Evolutionary conservation across 1,140 invertebrate genomes (phyloP).

Genomic region (Penaeus indicus): DNA sequence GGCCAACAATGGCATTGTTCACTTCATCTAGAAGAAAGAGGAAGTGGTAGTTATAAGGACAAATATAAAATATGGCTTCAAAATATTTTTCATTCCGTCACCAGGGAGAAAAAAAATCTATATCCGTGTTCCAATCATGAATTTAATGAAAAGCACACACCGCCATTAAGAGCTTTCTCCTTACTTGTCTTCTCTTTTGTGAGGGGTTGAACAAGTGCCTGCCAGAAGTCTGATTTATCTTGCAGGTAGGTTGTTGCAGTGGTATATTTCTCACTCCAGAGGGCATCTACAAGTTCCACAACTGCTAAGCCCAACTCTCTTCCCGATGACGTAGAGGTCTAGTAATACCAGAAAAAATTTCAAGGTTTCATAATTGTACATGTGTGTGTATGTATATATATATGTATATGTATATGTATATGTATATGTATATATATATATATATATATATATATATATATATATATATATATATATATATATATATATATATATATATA

Average conservation of each 20-base stretch:
- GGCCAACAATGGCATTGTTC: constrained; percentile 44
- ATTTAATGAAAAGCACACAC: too few species aligned
- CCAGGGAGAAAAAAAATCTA: neutral
- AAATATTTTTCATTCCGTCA: too few species aligned
- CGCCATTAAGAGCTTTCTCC: too few species aligned
- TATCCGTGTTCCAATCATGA: neutral
- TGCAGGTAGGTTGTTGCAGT: constrained; percentile 45
- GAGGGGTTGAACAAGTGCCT: constrained; percentile 34
- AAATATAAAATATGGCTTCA: too few species aligned
- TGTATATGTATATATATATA: too few species aligned
- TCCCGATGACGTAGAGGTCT: constrained; percentile 1
- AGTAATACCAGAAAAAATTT: neutral
- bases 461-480: too few species aligned
- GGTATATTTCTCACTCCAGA: constrained; percentile 56
- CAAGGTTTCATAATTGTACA: neutral
- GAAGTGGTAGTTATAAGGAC: too few species aligned
- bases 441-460: too few species aligned
- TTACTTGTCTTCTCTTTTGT: constrained; percentile 36
- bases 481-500: too few species aligned
- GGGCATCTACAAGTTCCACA: constrained; percentile 52
- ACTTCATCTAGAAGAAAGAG: constrained; percentile 24
- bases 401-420: too few species aligned
- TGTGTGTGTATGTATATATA: too few species aligned
- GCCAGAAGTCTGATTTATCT: constrained; percentile 42
- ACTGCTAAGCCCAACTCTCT: constrained; percentile 36